These are phyloP conservation scores for Mionectes macconnelli DNA, from an alignment of 2,113 vertebrate genomes.

Conservation along the genomic window DNA sequence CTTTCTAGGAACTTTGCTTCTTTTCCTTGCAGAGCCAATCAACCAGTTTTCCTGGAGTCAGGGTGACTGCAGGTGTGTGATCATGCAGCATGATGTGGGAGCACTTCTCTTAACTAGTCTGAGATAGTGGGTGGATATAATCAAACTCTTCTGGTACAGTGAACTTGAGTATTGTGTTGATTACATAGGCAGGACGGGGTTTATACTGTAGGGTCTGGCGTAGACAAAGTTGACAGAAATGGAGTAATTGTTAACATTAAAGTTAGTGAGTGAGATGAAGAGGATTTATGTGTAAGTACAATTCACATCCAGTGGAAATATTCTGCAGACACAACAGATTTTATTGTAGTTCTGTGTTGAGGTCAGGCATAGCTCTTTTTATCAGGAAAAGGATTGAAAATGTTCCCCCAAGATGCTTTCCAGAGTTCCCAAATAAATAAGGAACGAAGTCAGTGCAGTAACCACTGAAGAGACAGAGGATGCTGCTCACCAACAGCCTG, in stretches of 20 bases:
- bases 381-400: background rate
- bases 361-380: background rate
- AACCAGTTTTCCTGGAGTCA: background rate
- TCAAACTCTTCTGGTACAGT: background rate
- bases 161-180: background rate
- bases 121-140: background rate
- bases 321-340: background rate
- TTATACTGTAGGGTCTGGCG: background rate
- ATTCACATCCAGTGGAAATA: background rate
- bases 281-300: background rate
- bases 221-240: background rate
- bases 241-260: background rate
- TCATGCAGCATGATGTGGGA: background rate
- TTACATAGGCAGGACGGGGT: background rate
- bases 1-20: background rate
- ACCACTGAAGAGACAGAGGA: background rate
- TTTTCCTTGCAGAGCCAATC: background rate
- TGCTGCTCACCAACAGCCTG: background rate
- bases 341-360: background rate
- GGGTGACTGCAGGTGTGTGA: background rate
- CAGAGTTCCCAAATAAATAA: background rate
- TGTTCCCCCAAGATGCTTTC: background rate
- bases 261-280: background rate
- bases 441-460: background rate
- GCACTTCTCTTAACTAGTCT: background rate